Evolutionary conservation across 2,888 invertebrate genomes (phyloP), one percentile per base, ranked within the genome.

Genomic region (Ditylenchus weischeri): DNA sequence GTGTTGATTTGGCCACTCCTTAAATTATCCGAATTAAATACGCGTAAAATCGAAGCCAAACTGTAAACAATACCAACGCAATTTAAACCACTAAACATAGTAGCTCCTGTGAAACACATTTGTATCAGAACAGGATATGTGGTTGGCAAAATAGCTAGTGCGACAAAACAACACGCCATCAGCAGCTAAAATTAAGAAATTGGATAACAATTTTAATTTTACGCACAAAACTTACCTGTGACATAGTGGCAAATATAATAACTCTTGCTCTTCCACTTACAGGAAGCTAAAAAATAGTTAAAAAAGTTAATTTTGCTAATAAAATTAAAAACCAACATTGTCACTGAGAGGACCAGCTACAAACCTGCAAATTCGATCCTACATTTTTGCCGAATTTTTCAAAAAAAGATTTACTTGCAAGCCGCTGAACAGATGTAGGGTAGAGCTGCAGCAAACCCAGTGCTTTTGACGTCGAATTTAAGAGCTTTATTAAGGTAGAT

Each of bases 141-240:
- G 35, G 63, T 19, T 8, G 74, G 73, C 61, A 73, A 36, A 19
- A 71, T 59, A 15, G 74, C 75, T 38, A 73, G 43, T 1, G 69
- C 62, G 2, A 62, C 62, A 62, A 73, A 75, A 57, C 75, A 73
- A 21, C 43, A 38, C 15, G 73, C 71, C 69, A 73, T 72, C 38
- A 57, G 58, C 51, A 71, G 57, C 62, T 72, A 74, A 43, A 70
- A 74, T 8, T 43, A 43, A 8, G 21, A 75, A 15, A 5, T 74
- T 68, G 7, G 69, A 50, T 35, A n/a, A n/a, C n/a, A n/a, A n/a
- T n/a, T n/a, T n/a, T n/a, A n/a, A n/a, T n/a, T n/a, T n/a, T n/a
- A n/a, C n/a, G n/a, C n/a, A n/a, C n/a, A 54, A 5, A 54, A 50
- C 11, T 49, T 11, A 62, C 21, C 48, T 62, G 62, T n/a, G 62